Evolutionary conservation across 2,113 vertebrate genomes (phyloP), one percentile per base, ranked within the genome.

Genomic region (Baryphthengus martii): DNA sequence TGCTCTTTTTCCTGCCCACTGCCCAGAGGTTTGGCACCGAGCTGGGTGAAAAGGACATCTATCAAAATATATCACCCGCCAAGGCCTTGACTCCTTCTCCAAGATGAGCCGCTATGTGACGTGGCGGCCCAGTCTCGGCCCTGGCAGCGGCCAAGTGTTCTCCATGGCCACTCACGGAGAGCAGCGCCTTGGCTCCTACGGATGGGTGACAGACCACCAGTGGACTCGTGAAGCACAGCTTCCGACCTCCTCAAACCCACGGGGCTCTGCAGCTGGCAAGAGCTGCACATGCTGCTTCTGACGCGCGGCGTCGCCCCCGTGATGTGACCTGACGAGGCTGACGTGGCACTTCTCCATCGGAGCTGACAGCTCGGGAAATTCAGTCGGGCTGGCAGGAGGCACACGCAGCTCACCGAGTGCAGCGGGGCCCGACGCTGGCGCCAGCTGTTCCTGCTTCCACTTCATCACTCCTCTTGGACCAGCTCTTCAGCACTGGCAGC

Each of bases 401-500:
- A 17, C 39, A 5, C 1, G 1, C 45, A n/a, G 26, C 77, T 77
- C 2, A 2, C 58, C 5, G 5, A 56, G 47, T 2, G 0, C 73
- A 50, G 78, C 3, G 0, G 56, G 45, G 66, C 77, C 66, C 7
- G 0, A 40, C 5, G 0, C 66, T 1, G 1, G 68, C 1, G 1
- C 90, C 94, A 77, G 88, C 83, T 95, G 96, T 3, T 95, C 40
- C 90, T 76, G 63, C 83, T 93, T 88, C 95, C 90, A 42, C 94
- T 80, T 74, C 94, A 86, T 73, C 88, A 9, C 85, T 45, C 70
- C 79, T 65, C 65, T 35, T 24, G 92, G 78, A 86, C 35, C 67
- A 7, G 61, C 33, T 85, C 70, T 58, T 14, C 44, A 40, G 71
- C 23, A 7, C 91, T 93, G 89, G 91, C 89, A 85, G 93, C 74